phyloP scores from a whole-genome alignment of 2,113 vertebrate species.

The Triplophysa rosa region DNA sequence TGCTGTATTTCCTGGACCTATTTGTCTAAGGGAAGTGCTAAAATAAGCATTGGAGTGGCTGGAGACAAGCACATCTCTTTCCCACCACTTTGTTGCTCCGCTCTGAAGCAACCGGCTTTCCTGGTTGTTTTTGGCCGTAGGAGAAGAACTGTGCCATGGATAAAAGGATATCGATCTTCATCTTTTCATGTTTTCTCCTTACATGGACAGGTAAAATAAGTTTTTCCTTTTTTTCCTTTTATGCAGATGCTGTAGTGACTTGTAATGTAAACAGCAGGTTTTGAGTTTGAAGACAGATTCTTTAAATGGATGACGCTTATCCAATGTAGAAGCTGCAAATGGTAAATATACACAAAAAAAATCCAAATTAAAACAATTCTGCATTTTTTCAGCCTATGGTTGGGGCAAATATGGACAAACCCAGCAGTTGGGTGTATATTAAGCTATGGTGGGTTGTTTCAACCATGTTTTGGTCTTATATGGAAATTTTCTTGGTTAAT shows the following conservation, averaged over 20 bases:
- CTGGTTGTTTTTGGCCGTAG: not conserved
- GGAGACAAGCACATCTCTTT: slow-evolving; percentile 56
- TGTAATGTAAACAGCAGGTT: not conserved
- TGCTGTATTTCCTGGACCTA: slow-evolving; percentile 66
- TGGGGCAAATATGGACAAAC: too few relatives aligned
- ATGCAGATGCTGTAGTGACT: not conserved
- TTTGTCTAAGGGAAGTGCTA: slow-evolving; percentile 70
- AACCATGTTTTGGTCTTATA: too few relatives aligned
- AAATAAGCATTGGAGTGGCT: slow-evolving; percentile 60
- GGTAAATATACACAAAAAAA: too few relatives aligned
- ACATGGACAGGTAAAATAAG: slow-evolving; percentile 27
- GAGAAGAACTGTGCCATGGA: slow-evolving; percentile 29
- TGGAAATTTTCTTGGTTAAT: too few relatives aligned
- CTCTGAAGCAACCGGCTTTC: slow-evolving; percentile 30
- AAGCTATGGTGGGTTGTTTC: too few relatives aligned
- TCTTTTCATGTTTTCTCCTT: slow-evolving; percentile 23
- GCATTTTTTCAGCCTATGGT: too few relatives aligned
- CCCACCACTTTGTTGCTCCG: not conserved
- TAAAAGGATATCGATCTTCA: not conserved
- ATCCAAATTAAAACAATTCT: too few relatives aligned
- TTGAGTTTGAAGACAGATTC: not conserved
- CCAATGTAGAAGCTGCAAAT: not conserved
- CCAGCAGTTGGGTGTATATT: too few relatives aligned
- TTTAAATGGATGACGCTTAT: not conserved
- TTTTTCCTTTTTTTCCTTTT: not conserved